These are phyloP conservation scores for Tipula helvola DNA, from an alignment of 2,888 invertebrate species.

Conservation along the genomic window DNA sequence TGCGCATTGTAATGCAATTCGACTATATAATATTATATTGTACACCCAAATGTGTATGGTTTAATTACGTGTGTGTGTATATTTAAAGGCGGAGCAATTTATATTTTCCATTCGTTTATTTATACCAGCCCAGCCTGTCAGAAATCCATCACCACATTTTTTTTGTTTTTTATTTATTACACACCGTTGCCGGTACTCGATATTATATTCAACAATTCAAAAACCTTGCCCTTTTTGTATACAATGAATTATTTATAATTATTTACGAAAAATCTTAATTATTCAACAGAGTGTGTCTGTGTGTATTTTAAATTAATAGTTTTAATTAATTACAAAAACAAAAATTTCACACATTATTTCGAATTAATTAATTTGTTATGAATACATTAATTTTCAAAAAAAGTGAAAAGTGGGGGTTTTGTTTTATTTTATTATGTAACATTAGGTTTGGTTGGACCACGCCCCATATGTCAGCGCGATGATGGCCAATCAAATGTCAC, in stretches of 20 bases:
- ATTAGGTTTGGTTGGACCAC: background rate
- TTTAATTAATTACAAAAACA: background rate
- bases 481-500: constrained; percentile 24
- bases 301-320: background rate
- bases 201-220: background rate
- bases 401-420: background rate
- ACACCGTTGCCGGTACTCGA: background rate
- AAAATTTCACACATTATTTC: background rate
- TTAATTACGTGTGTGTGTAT: background rate
- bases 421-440: background rate
- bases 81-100: background rate
- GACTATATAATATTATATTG: background rate
- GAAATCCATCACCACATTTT: background rate
- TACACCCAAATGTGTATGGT: background rate
- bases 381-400: background rate
- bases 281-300: background rate
- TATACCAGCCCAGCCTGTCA: background rate
- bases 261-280: background rate
- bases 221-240: background rate
- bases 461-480: constrained; percentile 8
- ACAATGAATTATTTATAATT: background rate
- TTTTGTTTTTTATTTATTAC: background rate
- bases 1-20: constrained; percentile 7
- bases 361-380: background rate
- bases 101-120: background rate